Conservation (phyloP, 2,888 invertebrate genomes). For the Brachypalpus laphriformis region DNA sequence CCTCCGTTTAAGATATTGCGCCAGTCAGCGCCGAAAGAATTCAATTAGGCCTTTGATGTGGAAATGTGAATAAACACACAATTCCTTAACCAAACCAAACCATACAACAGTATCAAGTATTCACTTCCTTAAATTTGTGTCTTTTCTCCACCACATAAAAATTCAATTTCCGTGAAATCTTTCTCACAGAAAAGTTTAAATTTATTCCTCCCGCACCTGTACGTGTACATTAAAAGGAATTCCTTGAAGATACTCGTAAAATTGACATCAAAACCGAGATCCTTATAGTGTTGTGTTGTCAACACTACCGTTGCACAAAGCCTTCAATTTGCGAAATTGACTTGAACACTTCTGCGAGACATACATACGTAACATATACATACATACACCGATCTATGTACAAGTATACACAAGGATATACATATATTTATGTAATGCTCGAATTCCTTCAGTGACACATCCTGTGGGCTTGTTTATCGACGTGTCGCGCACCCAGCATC, state of each 20-base stretch:
- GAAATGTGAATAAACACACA: not conserved
- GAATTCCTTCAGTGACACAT: slow-evolving; percentile 38
- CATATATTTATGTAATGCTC: slow-evolving; percentile 9
- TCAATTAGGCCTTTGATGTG: not conserved
- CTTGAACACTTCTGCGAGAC: slow-evolving; percentile 47
- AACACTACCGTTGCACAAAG: slow-evolving; percentile 60
- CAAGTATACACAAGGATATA: slow-evolving; percentile 1
- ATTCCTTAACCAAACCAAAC: not conserved
- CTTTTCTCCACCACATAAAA: slow-evolving; percentile 21
- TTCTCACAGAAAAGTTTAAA: slow-evolving; percentile 3
- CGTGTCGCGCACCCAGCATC: slow-evolving; percentile 18
- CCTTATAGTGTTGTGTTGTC: slow-evolving; percentile 14
- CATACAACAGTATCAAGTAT: slow-evolving; percentile 44
- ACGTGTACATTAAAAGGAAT: slow-evolving; percentile 10
- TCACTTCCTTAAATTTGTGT: slow-evolving; percentile 4
- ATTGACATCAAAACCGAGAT: slow-evolving; percentile 26
- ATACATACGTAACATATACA: too few species aligned
- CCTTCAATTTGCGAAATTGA: slow-evolving; percentile 70
- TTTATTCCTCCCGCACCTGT: not conserved
- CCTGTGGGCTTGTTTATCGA: slow-evolving; percentile 59
- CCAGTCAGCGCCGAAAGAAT: not conserved
- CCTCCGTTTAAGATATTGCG: not conserved
- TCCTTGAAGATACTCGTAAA: slow-evolving; percentile 43
- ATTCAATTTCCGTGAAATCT: slow-evolving; percentile 52
- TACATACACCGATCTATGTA: slow-evolving; percentile 4